A percentile compares a stretch with the other conserved stretches of the same genome.
Evolutionary conservation across 2,113 vertebrate species (phyloP).

Genomic region (Sciurus niger): DNA sequence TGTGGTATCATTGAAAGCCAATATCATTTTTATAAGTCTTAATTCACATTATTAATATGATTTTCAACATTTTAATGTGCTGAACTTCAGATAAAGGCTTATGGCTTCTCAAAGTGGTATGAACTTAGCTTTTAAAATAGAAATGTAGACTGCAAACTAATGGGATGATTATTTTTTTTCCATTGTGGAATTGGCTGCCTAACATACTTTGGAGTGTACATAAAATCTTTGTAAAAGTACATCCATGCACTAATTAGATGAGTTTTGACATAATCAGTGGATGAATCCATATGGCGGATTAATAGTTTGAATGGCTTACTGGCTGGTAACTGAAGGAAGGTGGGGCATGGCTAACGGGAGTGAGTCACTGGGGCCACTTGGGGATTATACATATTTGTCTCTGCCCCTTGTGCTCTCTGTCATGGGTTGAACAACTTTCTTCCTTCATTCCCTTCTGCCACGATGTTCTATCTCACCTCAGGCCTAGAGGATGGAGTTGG

Average conservation of each 20-base stretch:
- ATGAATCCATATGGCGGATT: too few relatives aligned
- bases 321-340: too few relatives aligned
- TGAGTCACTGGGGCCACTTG: too few relatives aligned
- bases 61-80: background rate
- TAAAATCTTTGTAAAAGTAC: background rate
- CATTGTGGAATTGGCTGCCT: background rate
- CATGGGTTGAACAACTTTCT: too few relatives aligned
- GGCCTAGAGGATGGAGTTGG: too few relatives aligned
- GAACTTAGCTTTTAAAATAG: slow-evolving; percentile 19
- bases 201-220: background rate
- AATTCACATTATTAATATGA: background rate
- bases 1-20: background rate
- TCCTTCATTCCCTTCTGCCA: too few relatives aligned
- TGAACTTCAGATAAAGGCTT: background rate
- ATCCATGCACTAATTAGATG: background rate
- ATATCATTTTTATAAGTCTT: slow-evolving; percentile 3
- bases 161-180: background rate
- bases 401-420: too few relatives aligned
- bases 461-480: too few relatives aligned
- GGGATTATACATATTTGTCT: too few relatives aligned
- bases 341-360: too few relatives aligned
- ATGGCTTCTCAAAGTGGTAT: background rate
- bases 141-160: slow-evolving; percentile 46
- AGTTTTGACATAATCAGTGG: too few relatives aligned
- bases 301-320: too few relatives aligned